phyloP scores from a whole-genome alignment of 2,113 vertebrate genomes.

The Dipodomys spectabilis region DNA sequence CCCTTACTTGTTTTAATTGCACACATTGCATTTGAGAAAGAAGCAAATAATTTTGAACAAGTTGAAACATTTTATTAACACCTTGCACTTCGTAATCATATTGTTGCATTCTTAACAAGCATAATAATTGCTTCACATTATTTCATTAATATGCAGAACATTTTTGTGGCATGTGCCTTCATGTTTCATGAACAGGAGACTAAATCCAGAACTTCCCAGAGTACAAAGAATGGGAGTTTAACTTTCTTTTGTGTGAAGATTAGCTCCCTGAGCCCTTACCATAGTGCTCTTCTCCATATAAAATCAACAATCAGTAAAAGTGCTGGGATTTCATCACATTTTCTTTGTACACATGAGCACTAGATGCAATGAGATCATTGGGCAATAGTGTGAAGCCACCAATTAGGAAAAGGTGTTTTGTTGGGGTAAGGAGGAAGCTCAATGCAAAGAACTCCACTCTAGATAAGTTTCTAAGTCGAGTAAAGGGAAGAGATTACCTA shows the following conservation, averaged over 20 bases:
- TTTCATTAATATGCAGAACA: constrained; percentile 69
- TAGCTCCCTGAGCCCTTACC: not conserved
- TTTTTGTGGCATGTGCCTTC: constrained; percentile 74
- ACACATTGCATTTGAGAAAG: constrained; percentile 1
- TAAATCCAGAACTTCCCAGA: constrained; percentile 43
- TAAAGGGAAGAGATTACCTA: not conserved
- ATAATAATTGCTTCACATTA: constrained; percentile 74
- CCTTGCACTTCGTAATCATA: constrained; percentile 68
- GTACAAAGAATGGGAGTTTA: not conserved
- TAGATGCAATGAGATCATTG: not conserved
- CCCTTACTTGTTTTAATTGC: constrained; percentile 30
- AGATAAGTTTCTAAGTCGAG: not conserved
- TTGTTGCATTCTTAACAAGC: constrained; percentile 72
- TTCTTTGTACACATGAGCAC: not conserved
- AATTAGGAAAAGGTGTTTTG: not conserved
- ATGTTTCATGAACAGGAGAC: constrained; percentile 55
- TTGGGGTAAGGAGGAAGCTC: too few species aligned
- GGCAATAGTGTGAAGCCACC: not conserved
- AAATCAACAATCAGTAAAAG: constrained; percentile 36
- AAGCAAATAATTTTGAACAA: constrained; percentile 63
- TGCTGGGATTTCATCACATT: not conserved
- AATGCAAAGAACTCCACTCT: not conserved
- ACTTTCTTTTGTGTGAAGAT: not conserved
- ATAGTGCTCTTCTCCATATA: not conserved
- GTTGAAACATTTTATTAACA: constrained; percentile 72